Conservation (phyloP, 2,113 vertebrate genomes). For the Corvus hawaiiensis region DNA sequence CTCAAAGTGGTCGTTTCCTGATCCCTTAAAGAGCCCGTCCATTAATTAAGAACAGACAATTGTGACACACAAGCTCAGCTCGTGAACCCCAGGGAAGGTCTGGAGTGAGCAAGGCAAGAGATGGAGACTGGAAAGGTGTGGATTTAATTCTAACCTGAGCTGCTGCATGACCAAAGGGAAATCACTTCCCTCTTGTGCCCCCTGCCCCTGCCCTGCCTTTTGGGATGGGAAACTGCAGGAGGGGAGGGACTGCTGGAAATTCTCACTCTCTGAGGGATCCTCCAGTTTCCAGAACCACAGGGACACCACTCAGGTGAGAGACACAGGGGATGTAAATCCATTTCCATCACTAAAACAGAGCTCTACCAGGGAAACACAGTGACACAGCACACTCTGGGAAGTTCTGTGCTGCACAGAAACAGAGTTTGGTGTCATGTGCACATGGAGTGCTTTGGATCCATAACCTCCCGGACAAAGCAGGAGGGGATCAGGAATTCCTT, state of each 20-base stretch:
- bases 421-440: rapidly evolving
- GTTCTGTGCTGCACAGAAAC: not conserved
- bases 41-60: not conserved
- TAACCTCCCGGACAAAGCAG: not conserved
- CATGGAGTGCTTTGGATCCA: not conserved
- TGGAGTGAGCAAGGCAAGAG: not conserved
- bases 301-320: not conserved
- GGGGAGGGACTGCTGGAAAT: not conserved
- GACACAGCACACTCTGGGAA: not conserved
- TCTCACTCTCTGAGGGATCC: not conserved
- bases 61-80: not conserved
- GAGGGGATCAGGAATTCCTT: not conserved
- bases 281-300: not conserved
- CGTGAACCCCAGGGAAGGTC: not conserved
- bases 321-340: not conserved
- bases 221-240: not conserved
- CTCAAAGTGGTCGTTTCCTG: not conserved
- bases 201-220: not conserved
- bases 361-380: not conserved
- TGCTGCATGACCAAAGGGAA: not conserved
- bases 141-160: not conserved
- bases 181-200: not conserved
- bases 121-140: not conserved
- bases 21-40: not conserved
- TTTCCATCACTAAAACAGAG: not conserved